Base-by-base conservation (phyloP, 2,888 invertebrate genomes). In the Pediacus dermestoides region DNA sequence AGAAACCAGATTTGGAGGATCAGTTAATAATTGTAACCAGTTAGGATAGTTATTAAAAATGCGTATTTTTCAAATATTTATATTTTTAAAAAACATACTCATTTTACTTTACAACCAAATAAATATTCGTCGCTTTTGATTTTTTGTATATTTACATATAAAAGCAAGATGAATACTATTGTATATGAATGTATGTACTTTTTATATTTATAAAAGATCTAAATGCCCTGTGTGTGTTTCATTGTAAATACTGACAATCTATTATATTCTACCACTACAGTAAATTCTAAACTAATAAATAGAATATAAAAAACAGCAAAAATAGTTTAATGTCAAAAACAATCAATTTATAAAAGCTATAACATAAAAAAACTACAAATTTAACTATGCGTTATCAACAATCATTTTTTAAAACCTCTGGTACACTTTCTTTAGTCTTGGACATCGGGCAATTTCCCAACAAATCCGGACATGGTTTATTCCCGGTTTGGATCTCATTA, bases 391-490 rank as follows among this genome's bases (percentile, higher is more conserved):
- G 30, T 27, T 34, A 48, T 51, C 47, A 57, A 54, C 55, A 59
- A 46, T 57, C 59, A 34, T 67, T 65, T 22, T 55, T 53, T 39
- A 89, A 76, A 10, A 87, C 88, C 48, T 80, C 75, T 53, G 90
- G 90, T 74, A 91, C 86, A 70, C 80, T 81, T 69, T 91, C 90
- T 67, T 83, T 82, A 50, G 90, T 91, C 74, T 88, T 90, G 53
- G 85, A 81, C 57, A 78, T 76, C 53, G 78, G 79, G 58, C 81
- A 79, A 51, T 78, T 76, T 10, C 90, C 91, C 37, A 89, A 73
- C 33, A 92, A 73, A 48, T 83, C 80, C 8, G 88, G 85, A 65
- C 88, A 88, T 3, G 82, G 68, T 41, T 80, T 66, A 37, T 74
- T 72, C 18, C 88, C 88, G 32, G 77, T 75, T 64, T 88, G 85